Evolutionary conservation across 2,797 vertebrate species (phyloP).

Genomic region (Hemitrygon akajei): DNA sequence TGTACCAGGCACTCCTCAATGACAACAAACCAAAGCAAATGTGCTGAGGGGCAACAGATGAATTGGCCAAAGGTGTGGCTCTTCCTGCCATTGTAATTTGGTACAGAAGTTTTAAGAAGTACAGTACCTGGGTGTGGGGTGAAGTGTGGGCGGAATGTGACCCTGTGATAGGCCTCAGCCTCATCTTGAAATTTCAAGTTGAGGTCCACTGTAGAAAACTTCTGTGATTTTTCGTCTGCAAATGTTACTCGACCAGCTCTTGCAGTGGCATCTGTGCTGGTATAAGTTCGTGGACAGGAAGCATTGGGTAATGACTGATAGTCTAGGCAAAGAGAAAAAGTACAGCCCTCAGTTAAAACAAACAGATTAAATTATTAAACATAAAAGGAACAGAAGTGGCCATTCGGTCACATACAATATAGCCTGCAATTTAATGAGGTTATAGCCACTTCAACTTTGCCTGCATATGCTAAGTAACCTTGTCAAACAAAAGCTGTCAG

Average conservation of each 20-base stretch:
- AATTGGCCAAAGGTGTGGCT: not conserved
- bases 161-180: constrained; percentile 41
- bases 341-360: not conserved
- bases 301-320: constrained; percentile 44
- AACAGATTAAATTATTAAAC: not conserved
- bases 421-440: not conserved
- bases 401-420: no score
- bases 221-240: constrained; percentile 47
- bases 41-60: not conserved
- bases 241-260: constrained; percentile 52
- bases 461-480: not conserved
- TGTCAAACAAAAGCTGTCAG: not conserved
- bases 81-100: not conserved
- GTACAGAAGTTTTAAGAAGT: not conserved
- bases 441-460: not conserved
- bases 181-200: constrained; percentile 46
- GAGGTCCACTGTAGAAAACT: constrained; percentile 40
- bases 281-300: constrained; percentile 41
- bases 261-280: constrained; percentile 38
- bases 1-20: not conserved
- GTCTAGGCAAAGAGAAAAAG: constrained; percentile 44
- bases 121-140: constrained; percentile 56
- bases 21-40: not conserved
- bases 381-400: not conserved
- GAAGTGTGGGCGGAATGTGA: constrained; percentile 48